Conservation (phyloP, 2,888 invertebrate species). For the Clunio marinus region DNA sequence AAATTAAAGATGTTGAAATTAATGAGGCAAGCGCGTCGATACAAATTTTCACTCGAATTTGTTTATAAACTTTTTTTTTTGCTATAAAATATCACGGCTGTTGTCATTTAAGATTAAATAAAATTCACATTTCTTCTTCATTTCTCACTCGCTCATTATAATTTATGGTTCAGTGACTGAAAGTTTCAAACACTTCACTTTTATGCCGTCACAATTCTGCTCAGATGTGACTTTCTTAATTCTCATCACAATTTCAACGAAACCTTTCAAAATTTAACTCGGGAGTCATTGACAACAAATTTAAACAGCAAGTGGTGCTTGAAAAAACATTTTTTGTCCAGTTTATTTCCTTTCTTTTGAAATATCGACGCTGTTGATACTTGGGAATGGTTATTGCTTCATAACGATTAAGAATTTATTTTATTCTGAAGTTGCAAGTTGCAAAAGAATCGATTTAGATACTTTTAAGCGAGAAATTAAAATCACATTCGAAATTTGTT, state of each 20-base stretch:
- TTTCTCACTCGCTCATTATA: background rate
- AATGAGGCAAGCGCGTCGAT: conserved; percentile 16
- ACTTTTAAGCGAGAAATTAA: too few relatives aligned
- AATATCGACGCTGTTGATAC: conserved; percentile 7
- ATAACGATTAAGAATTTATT: background rate
- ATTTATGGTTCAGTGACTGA: background rate
- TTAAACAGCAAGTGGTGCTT: background rate
- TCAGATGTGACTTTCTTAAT: background rate
- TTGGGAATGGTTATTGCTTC: background rate
- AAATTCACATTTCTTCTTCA: background rate
- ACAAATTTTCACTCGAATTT: background rate
- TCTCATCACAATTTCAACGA: background rate
- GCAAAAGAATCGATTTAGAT: too few relatives aligned
- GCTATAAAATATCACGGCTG: background rate
- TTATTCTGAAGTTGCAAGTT: background rate
- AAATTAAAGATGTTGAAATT: conserved; percentile 2
- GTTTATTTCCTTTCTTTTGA: background rate
- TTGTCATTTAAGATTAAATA: background rate
- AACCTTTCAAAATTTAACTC: conserved; percentile 2
- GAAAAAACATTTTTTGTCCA: background rate
- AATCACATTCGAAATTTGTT: too few relatives aligned
- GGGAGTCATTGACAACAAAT: conserved; percentile 2
- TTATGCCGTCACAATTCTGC: background rate
- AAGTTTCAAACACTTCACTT: background rate
- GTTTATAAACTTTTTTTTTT: conserved; percentile 1